These are phyloP conservation scores for Isurus oxyrinchus DNA, from an alignment of 2,113 vertebrate genomes.

Conservation along the genomic window DNA sequence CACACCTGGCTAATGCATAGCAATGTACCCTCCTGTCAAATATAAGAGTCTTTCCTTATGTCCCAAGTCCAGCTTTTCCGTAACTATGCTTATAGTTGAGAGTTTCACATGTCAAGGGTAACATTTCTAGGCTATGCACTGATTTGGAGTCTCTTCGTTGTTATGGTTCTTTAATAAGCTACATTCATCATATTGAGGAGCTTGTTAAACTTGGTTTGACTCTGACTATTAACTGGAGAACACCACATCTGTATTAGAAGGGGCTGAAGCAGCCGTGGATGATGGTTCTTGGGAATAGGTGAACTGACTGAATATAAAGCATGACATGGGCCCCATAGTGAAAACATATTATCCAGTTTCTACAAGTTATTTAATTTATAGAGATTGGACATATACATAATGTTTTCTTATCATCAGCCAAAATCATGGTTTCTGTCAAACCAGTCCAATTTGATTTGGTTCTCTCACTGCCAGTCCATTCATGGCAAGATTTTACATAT, in stretches of 20 bases:
- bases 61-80: neutral
- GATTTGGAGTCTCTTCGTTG: neutral
- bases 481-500: neutral
- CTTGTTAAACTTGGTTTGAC: conserved; percentile 31
- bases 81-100: no score
- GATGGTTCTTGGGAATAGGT: neutral
- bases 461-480: neutral
- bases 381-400: neutral
- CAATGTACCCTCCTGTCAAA: neutral
- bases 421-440: conserved; percentile 10
- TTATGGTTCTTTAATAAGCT: neutral
- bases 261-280: neutral
- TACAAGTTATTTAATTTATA: conserved; percentile 10
- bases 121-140: neutral
- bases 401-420: neutral
- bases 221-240: neutral
- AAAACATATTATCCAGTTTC: conserved; percentile 8
- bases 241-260: neutral
- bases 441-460: neutral
- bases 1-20: neutral
- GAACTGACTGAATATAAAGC: neutral
- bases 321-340: neutral
- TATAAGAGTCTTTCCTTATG: neutral
- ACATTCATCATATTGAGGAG: conserved; percentile 26
- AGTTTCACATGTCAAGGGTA: conserved; percentile 1